Base-by-base conservation (phyloP, 1,140 invertebrate species). In the Sinonovacula constricta region DNA sequence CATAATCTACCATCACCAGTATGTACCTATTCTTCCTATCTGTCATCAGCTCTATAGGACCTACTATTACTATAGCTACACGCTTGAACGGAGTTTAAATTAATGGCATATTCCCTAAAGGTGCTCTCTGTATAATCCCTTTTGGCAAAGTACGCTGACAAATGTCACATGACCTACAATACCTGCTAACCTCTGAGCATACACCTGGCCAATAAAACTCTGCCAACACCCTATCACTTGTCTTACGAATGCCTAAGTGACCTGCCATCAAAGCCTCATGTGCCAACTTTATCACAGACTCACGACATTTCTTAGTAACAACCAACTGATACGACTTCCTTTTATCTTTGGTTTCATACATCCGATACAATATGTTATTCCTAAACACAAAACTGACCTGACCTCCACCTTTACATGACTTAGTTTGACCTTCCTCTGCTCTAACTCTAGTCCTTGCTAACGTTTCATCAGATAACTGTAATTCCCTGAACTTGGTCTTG, bases 171-270 rank as follows among this genome's bases (percentile, higher is more conserved):
- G 81, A 83, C 39, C 56, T 31, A 28, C 69, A 81, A 69, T 69
- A 79, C n/a, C 81, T 34, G 4, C 15, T 54, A 3, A 83, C 57
- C 51, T 84, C 78, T 12, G 26, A 34, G 34, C 54, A 22, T 7
- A 81, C 39, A 0, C 80, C 81, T 30, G 62, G 79, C 83, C 82
- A 85, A 56, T 72, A 85, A 57, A 85, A 83, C 7, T 63, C 34
- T 3, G 71, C 59, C 12, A 62, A n/a, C 7, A 81, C 49, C 36
- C 79, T 62, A 33, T 70, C 67, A 14, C 15, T 39, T 1, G 81
- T 83, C 39, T 70, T 71, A 24, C 39, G 31, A 3, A 60, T 45
- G 0, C 74, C 68, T 24, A 81, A 63, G 57, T 81, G 79, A 31
- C 81, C 81, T 68, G 28, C 57, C 18, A 85, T 34, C 5, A 83